These are phyloP conservation scores for Paedocypris micromegethes DNA, from an alignment of 2,797 vertebrate genomes.

Conservation along the genomic window DNA sequence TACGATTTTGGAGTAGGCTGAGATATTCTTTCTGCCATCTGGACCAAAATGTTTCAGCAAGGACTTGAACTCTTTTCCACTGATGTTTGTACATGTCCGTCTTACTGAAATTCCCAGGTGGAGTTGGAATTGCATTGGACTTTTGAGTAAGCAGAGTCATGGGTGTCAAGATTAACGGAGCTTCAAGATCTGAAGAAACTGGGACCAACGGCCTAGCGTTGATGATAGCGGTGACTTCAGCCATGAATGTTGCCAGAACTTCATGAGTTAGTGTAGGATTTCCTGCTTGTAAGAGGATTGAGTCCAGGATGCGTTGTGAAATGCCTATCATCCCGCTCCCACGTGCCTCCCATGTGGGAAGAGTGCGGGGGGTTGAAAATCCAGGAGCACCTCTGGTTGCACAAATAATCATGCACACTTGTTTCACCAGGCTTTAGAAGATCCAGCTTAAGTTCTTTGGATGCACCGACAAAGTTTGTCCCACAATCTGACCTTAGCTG, in stretches of 20 bases:
- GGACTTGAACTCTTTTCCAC: background rate
- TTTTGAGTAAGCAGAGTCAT: background rate
- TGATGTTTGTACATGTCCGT: background rate
- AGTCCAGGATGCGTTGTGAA: background rate
- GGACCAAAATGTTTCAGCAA: background rate
- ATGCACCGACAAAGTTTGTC: background rate
- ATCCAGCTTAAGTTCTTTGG: background rate
- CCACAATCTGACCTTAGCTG: background rate
- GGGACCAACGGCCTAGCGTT: background rate
- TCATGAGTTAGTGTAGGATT: background rate
- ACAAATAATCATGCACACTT: background rate
- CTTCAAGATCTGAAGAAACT: conserved; percentile 1
- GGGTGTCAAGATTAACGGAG: background rate
- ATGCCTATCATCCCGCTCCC: background rate
- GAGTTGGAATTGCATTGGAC: background rate
- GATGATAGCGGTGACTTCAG: conserved; percentile 1
- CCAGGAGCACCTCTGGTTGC: background rate
- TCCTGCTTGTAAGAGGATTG: background rate
- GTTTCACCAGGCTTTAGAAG: background rate
- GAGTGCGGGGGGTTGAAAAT: background rate
- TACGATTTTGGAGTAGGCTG: background rate
- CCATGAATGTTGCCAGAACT: background rate
- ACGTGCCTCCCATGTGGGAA: too few relatives aligned
- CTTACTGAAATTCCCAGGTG: background rate
- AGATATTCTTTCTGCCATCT: background rate